These are phyloP conservation scores for Astyanax mexicanus DNA, from an alignment of 2,797 vertebrate genomes.

Conservation along the genomic window DNA sequence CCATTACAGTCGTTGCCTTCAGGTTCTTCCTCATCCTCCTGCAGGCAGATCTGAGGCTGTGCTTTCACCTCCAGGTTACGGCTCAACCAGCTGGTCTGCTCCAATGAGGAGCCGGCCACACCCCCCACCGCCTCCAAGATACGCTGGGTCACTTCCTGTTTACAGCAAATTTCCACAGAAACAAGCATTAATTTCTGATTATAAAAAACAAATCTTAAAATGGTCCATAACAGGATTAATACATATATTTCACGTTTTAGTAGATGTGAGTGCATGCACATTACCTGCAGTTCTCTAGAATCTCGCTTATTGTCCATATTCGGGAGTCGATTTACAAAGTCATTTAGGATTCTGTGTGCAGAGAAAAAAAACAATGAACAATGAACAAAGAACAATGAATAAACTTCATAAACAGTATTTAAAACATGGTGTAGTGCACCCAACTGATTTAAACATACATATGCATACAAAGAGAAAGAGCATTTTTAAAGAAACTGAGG, in stretches of 20 bases:
- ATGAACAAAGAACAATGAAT: background rate
- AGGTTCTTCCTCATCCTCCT: constrained; percentile 82
- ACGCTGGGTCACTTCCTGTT: constrained; percentile 95
- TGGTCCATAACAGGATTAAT: no score
- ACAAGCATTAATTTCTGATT: background rate
- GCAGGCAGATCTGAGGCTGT: constrained; percentile 89
- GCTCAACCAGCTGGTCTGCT: constrained; percentile 98
- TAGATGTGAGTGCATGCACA: constrained; percentile 16
- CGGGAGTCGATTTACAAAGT: constrained; percentile 90
- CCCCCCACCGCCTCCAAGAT: constrained; percentile 92
- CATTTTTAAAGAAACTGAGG: no score
- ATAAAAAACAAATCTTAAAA: background rate
- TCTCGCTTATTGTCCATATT: constrained; percentile 95
- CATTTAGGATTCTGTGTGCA: constrained; percentile 88
- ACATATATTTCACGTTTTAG: no score
- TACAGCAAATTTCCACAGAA: background rate
- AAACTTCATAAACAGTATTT: background rate
- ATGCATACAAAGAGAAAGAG: no score
- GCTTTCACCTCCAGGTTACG: constrained; percentile 97
- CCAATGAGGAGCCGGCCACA: constrained; percentile 93
- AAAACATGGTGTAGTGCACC: background rate
- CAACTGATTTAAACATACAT: no score
- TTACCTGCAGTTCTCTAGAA: constrained; percentile 93
- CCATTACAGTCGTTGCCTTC: constrained; percentile 82
- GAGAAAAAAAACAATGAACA: background rate